A percentile compares a stretch with the other conserved stretches of the same genome.
Conservation (phyloP, 2,888 invertebrate genomes). For the Parelbella ahira region DNA sequence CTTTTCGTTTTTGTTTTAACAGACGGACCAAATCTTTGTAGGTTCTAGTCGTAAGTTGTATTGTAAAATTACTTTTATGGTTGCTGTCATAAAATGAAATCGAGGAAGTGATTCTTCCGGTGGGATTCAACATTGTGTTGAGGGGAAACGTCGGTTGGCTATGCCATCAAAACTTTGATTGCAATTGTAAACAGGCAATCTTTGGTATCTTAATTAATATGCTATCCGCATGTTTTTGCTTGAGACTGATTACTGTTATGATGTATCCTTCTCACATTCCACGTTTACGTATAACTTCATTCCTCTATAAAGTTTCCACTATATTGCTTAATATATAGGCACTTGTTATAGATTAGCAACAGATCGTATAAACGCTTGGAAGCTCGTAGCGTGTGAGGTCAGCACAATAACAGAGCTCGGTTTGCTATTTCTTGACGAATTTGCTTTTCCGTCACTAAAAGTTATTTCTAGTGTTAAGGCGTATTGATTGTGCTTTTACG, state of each 20-base stretch:
- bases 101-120: conserved; percentile 22
- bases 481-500: too few species aligned
- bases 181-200: conserved; percentile 37
- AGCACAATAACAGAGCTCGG: too few species aligned
- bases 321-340: too few species aligned
- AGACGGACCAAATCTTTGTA: conserved; percentile 71
- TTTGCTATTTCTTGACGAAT: too few species aligned
- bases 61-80: conserved; percentile 41
- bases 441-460: too few species aligned
- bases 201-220: conserved; percentile 42
- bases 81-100: conserved; percentile 36
- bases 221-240: conserved; percentile 58
- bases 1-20: conserved; percentile 55
- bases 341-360: too few species aligned
- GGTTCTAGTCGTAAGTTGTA: conserved; percentile 60
- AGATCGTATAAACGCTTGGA: too few species aligned
- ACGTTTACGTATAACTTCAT: too few species aligned
- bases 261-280: too few species aligned
- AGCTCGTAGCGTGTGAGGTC: too few species aligned
- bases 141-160: conserved; percentile 14
- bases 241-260: conserved; percentile 68
- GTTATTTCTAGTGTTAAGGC: too few species aligned
- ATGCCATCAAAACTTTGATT: conserved; percentile 30
- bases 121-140: conserved; percentile 26
- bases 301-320: too few species aligned